Evolutionary conservation across 2,797 vertebrate species (phyloP).

Genomic region (Typhlichthys subterraneus): DNA sequence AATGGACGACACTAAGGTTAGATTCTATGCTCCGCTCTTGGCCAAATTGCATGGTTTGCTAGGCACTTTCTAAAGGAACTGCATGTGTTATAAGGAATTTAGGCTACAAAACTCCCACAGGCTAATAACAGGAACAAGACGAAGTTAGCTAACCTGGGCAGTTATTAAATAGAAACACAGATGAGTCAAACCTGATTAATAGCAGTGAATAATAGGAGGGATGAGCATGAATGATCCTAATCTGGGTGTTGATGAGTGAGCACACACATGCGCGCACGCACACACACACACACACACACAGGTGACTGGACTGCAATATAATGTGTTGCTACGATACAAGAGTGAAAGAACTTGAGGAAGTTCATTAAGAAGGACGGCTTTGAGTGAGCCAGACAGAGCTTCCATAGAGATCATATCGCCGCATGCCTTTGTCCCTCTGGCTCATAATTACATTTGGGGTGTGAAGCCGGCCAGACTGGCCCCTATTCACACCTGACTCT

Average conservation of each 20-base stretch:
- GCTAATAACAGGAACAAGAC: too few relatives aligned
- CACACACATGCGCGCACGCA: constrained; percentile 8
- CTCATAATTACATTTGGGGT: constrained; percentile 75
- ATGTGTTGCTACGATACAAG: constrained; percentile 87
- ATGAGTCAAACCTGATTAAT: constrained; percentile 19
- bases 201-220: constrained; percentile 22
- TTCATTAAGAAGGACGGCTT: constrained; percentile 85
- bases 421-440: constrained; percentile 63
- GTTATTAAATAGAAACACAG: too few relatives aligned
- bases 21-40: constrained; percentile 1
- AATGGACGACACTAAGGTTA: neutral
- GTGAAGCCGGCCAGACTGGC: constrained; percentile 38
- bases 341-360: constrained; percentile 72
- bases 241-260: constrained; percentile 70
- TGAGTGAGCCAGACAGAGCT: constrained; percentile 73
- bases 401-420: constrained; percentile 60
- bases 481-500: constrained; percentile 62
- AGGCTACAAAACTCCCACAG: constrained; percentile 2
- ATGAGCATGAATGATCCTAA: constrained; percentile 71
- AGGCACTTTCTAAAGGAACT: constrained; percentile 5
- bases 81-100: constrained; percentile 29
- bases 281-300: constrained; percentile 48
- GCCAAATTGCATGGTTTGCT: constrained; percentile 18
- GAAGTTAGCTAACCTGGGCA: too few relatives aligned
- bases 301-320: constrained; percentile 76